Conservation (phyloP, 92 coral and sea anemone genomes). For the Phenganax marumi region DNA sequence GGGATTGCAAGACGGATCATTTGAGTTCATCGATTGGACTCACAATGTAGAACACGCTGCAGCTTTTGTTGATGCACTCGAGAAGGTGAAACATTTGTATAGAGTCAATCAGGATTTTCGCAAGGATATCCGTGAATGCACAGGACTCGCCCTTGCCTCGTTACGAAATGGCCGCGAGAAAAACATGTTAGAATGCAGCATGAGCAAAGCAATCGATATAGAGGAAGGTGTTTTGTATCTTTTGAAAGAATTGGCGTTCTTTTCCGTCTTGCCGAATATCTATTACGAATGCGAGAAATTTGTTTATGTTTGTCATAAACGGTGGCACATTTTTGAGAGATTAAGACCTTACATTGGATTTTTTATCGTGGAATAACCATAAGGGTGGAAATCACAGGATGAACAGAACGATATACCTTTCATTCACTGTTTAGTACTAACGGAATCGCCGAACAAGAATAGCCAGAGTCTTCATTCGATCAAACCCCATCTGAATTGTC, state of each 20-base stretch:
- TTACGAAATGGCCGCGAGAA: slow-evolving; percentile 65
- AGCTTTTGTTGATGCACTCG: slow-evolving; percentile 57
- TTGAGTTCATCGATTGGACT: slow-evolving; percentile 62
- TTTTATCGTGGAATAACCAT: slow-evolving; percentile 42
- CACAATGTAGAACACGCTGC: slow-evolving; percentile 67
- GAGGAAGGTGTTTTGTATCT: slow-evolving; percentile 75
- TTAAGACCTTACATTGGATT: slow-evolving; percentile 63
- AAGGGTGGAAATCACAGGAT: not conserved
- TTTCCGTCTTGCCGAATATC: slow-evolving; percentile 56
- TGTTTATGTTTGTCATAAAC: slow-evolving; percentile 74
- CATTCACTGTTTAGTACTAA: no score
- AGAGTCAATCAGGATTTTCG: slow-evolving; percentile 63
- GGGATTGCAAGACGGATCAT: slow-evolving; percentile 31
- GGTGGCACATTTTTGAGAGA: slow-evolving; percentile 73
- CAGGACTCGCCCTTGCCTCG: not conserved
- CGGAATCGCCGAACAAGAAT: no score
- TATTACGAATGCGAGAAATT: slow-evolving; percentile 61
- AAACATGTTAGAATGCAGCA: slow-evolving; percentile 20
- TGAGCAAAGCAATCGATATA: slow-evolving; percentile 38
- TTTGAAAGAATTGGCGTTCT: slow-evolving; percentile 71
- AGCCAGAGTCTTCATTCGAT: no score
- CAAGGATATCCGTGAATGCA: slow-evolving; percentile 56
- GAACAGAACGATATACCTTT: no score
- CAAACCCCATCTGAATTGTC: no score
- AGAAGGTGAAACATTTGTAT: slow-evolving; percentile 58